These are phyloP conservation scores for Pseudomyrmex cubaensis DNA, from an alignment of 1,140 invertebrate genomes.

Conservation along the genomic window DNA sequence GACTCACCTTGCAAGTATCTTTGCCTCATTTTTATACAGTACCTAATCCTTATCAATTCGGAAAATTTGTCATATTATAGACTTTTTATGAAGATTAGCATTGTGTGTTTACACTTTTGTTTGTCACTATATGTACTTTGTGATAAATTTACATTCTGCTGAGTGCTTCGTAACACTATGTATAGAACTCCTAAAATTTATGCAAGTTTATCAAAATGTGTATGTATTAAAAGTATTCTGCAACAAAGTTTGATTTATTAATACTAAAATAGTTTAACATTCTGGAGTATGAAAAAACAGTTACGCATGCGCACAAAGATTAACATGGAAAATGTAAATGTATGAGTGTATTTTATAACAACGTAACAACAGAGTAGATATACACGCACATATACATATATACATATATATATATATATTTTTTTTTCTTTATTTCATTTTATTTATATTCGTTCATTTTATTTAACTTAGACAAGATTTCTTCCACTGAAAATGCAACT, in stretches of 20 bases:
- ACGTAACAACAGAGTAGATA: slow-evolving; percentile 56
- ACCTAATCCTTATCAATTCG: too few relatives aligned
- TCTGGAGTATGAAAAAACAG: neutral
- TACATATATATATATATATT: slow-evolving; percentile 2
- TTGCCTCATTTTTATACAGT: too few relatives aligned
- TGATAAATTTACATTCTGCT: too few relatives aligned
- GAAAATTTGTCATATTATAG: too few relatives aligned
- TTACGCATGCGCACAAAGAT: neutral
- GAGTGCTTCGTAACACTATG: neutral
- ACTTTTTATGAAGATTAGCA: too few relatives aligned
- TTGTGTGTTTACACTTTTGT: too few relatives aligned
- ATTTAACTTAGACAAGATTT: too few relatives aligned
- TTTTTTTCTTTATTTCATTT: too few relatives aligned
- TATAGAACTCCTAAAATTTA: slow-evolving; percentile 4
- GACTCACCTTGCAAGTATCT: too few relatives aligned
- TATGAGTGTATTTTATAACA: slow-evolving; percentile 58
- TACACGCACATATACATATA: slow-evolving; percentile 13
- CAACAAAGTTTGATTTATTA: slow-evolving; percentile 9
- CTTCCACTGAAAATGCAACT: too few relatives aligned
- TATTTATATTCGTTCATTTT: too few relatives aligned
- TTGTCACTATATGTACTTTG: too few relatives aligned
- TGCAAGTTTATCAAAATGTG: slow-evolving; percentile 25
- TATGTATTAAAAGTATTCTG: slow-evolving; percentile 40
- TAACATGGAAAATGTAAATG: slow-evolving; percentile 45
- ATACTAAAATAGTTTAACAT: slow-evolving; percentile 11